phyloP scores from a whole-genome alignment of 1,140 invertebrate genomes.

The Drosophila baimaii region DNA sequence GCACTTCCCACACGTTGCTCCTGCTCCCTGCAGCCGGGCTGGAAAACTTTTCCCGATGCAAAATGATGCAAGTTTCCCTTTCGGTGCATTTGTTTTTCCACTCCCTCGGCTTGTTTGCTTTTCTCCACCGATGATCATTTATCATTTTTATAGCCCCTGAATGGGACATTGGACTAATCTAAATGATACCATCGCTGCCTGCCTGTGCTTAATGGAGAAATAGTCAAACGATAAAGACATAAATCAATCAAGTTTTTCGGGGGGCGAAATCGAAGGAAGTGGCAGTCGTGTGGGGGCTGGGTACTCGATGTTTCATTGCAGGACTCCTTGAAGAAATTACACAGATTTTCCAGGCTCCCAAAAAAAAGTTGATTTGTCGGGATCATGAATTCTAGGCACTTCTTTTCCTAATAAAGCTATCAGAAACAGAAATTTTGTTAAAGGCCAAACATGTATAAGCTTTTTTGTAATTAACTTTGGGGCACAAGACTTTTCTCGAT shows the following conservation, averaged over 20 bases:
- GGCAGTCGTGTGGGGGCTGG: not conserved
- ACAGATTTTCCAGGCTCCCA: not conserved
- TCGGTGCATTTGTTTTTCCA: slow-evolving; percentile 22
- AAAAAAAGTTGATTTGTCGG: slow-evolving; percentile 31
- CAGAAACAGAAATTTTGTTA: not conserved
- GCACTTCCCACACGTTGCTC: slow-evolving; percentile 25
- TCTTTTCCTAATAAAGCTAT: not conserved
- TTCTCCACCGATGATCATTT: slow-evolving; percentile 64
- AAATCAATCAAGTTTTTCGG: slow-evolving; percentile 52
- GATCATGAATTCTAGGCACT: not conserved
- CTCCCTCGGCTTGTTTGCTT: slow-evolving; percentile 15
- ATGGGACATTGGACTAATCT: slow-evolving; percentile 70
- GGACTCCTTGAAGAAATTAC: slow-evolving; percentile 13
- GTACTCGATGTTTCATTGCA: slow-evolving; percentile 19
- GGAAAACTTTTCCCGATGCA: slow-evolving; percentile 54
- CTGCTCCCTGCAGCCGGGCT: not conserved
- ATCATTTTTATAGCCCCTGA: slow-evolving; percentile 73
- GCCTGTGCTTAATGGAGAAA: slow-evolving; percentile 50
- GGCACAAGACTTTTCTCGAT: not conserved
- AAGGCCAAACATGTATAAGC: slow-evolving; percentile 6
- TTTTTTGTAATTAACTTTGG: slow-evolving; percentile 1
- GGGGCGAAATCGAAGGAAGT: slow-evolving; percentile 5
- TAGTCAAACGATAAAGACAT: slow-evolving; percentile 61
- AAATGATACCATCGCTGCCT: slow-evolving; percentile 61
- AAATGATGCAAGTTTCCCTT: slow-evolving; percentile 62